phyloP scores from a whole-genome alignment of 2,888 invertebrate genomes.

The Prosapia bicincta region DNA sequence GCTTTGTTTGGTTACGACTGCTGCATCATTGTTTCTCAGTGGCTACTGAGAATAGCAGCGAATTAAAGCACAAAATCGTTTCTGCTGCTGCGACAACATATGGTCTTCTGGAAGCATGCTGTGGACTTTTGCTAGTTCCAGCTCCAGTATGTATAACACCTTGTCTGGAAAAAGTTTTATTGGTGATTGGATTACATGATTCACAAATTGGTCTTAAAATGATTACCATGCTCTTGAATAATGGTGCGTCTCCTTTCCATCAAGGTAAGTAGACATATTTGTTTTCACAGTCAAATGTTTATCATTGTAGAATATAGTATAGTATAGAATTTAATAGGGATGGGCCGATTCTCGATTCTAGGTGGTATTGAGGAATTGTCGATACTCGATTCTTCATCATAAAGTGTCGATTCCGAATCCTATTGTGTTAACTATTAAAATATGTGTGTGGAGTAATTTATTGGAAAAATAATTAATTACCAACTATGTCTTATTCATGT shows the following conservation, averaged over 20 bases:
- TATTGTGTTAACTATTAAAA: too few species aligned
- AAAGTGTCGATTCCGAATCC: too few species aligned
- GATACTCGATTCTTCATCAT: too few species aligned
- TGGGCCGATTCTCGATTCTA: too few species aligned
- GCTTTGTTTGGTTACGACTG: constrained; percentile 81
- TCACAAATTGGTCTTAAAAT: constrained; percentile 57
- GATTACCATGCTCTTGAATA: constrained; percentile 57
- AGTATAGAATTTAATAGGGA: too few species aligned
- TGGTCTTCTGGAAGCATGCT: constrained; percentile 63
- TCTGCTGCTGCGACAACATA: constrained; percentile 63
- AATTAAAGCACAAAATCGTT: constrained; percentile 47
- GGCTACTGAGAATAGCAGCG: constrained; percentile 41
- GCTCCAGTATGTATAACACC: constrained; percentile 58
- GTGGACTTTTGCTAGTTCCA: constrained; percentile 65
- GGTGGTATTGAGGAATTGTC: too few species aligned
- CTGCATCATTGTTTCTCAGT: constrained; percentile 72
- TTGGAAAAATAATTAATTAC: too few species aligned
- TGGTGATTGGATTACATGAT: constrained; percentile 64
- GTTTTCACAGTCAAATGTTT: too few species aligned
- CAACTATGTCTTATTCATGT: too few species aligned
- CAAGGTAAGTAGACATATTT: constrained; percentile 16
- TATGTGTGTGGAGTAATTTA: too few species aligned
- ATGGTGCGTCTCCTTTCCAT: constrained; percentile 45
- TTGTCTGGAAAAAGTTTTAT: constrained; percentile 63
- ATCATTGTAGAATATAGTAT: too few species aligned